Base-by-base conservation (phyloP, 1,140 invertebrate species). In the Holcopasites calliopsidis region DNA sequence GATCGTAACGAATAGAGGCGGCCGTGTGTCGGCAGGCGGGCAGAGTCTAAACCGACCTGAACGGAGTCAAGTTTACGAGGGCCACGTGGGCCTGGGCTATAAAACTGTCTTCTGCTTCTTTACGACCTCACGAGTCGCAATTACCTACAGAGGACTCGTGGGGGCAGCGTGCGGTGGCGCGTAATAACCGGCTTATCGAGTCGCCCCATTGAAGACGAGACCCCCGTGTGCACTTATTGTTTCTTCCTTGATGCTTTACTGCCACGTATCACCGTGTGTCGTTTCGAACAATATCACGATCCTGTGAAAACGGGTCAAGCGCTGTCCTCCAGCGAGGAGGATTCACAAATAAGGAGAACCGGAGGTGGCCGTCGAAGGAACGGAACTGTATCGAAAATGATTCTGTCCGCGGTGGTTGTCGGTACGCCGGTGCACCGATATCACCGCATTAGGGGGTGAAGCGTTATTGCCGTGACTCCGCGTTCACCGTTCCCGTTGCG, bases 51-150 rank as follows among this genome's bases (percentile, higher is more conserved):
- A 40, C 72, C 79, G 80, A 72, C 79, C 79, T 79, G 77, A 71
- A 80, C 74, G 71, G 70, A 78, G 73, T 85, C 85, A 79, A 78
- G 79, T 88, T 89, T 89, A 87, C 85, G 88, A 90, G 82, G 86
- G 87, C 88, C 90, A 91, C 90, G 90, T 91, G 90, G 88, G 82
- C 86, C 84, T 82, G 72, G 83, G 83, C 87, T 87, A 89, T 88
- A 88, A 90, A 90, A 91, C 89, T 90, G 89, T 90, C 88, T 89
- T 89, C 88, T 83, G 87, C 85, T 90, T 88, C 85, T 90, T 90
- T 89, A 90, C 84, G 89, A 87, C 71, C 84, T 76, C 60, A 52
- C 75, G 74, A 85, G 82, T 76, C 80, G 81, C 87, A 83, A 87
- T 87, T 88, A 87, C 88, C 83, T 82, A 86, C 86, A 74, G 83